Conservation (phyloP, 2,113 vertebrate genomes). For the Pao palembangensis region DNA sequence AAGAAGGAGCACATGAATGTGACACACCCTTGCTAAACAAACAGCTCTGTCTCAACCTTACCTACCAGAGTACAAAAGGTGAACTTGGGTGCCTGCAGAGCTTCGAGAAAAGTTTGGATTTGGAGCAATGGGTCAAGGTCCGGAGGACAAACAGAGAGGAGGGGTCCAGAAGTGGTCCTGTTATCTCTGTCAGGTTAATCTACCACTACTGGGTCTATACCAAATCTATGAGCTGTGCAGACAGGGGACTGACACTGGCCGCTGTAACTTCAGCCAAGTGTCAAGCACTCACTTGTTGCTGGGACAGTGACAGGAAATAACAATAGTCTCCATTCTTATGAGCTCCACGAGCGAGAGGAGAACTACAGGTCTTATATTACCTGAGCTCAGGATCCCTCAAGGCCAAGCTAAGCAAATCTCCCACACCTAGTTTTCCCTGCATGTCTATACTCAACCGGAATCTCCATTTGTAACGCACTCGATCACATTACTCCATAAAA, state of each 20-base stretch:
- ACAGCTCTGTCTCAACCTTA: slow-evolving; percentile 56
- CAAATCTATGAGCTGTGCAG: not conserved
- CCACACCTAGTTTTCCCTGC: slow-evolving; percentile 61
- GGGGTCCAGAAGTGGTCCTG: slow-evolving; percentile 8
- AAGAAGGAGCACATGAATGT: slow-evolving; percentile 58
- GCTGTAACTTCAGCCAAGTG: slow-evolving; percentile 18
- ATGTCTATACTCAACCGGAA: slow-evolving; percentile 36
- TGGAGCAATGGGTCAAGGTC: slow-evolving; percentile 39
- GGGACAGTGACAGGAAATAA: slow-evolving; percentile 32
- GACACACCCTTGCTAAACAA: slow-evolving; percentile 77
- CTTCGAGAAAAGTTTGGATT: slow-evolving; percentile 24
- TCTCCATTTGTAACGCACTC: not conserved
- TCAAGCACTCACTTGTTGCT: slow-evolving; percentile 33
- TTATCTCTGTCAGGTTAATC: slow-evolving; percentile 57
- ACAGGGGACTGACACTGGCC: slow-evolving; percentile 9
- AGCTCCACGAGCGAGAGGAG: slow-evolving; percentile 36
- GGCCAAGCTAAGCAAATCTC: slow-evolving; percentile 50
- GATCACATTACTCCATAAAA: slow-evolving; percentile 1
- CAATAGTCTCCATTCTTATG: slow-evolving; percentile 62
- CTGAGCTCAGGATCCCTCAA: slow-evolving; percentile 54
- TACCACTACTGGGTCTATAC: slow-evolving; percentile 29
- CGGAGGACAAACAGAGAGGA: slow-evolving; percentile 30
- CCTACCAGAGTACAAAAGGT: slow-evolving; percentile 36
- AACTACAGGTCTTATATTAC: slow-evolving; percentile 60
- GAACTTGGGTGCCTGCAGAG: slow-evolving; percentile 10